Conservation (phyloP, 2,888 invertebrate genomes). For the Galeruca laticollis region DNA sequence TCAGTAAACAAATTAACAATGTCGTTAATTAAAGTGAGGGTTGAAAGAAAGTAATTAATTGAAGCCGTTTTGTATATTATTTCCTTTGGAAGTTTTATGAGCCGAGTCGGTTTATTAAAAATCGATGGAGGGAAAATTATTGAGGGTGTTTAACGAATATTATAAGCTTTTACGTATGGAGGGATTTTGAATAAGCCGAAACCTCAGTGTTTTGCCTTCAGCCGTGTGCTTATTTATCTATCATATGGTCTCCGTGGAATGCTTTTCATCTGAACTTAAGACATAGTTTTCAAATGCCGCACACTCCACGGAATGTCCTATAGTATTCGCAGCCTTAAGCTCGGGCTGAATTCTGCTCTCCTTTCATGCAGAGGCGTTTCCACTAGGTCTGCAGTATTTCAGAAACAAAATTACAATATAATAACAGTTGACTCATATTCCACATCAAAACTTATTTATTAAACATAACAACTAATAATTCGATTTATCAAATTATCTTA, state of each 20-base stretch:
- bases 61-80: constrained; percentile 39
- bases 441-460: too few relatives aligned
- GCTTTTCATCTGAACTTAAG: constrained; percentile 67
- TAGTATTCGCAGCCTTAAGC: constrained; percentile 59
- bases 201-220: constrained; percentile 60
- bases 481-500: too few relatives aligned
- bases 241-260: constrained; percentile 65
- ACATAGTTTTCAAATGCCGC: constrained; percentile 66
- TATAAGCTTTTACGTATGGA: constrained; percentile 47
- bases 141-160: constrained; percentile 33
- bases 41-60: constrained; percentile 40
- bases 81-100: constrained; percentile 36
- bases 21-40: constrained; percentile 40
- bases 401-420: neutral
- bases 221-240: constrained; percentile 65
- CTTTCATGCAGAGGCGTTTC: constrained; percentile 24
- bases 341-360: constrained; percentile 26
- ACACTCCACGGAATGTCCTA: constrained; percentile 65
- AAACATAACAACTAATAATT: too few relatives aligned
- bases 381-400: neutral
- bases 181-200: constrained; percentile 54
- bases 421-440: neutral
- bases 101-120: constrained; percentile 40
- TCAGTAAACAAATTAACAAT: constrained; percentile 43
- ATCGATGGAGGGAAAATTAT: constrained; percentile 33